A percentile compares a stretch with the other conserved stretches of the same genome.
phyloP scores from a whole-genome alignment of 2,113 vertebrate genomes.

The Notarius lentiginosus region DNA sequence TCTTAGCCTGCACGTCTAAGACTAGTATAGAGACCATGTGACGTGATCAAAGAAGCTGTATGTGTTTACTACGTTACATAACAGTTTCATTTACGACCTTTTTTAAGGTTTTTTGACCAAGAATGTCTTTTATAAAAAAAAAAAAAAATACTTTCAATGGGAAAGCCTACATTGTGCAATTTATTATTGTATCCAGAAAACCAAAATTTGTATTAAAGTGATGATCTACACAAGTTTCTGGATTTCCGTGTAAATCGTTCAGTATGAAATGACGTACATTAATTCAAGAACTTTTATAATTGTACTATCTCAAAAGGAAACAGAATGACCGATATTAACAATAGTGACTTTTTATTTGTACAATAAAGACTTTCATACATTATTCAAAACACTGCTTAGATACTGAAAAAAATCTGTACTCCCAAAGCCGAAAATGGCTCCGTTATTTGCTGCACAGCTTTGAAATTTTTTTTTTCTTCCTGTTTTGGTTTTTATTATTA shows the following conservation, averaged over 20 bases:
- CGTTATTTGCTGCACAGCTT: slow-evolving; percentile 89
- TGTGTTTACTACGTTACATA: not conserved
- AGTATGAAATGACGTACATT: not conserved
- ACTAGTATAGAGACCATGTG: not conserved
- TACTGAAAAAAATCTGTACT: slow-evolving; percentile 98
- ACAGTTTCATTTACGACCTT: not conserved
- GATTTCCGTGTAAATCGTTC: not conserved
- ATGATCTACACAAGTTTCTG: not conserved
- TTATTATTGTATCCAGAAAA: not conserved
- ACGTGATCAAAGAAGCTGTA: not conserved
- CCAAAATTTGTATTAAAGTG: not conserved
- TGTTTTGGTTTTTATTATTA: slow-evolving; percentile 81
- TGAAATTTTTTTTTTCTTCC: slow-evolving; percentile 70
- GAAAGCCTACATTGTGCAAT: not conserved
- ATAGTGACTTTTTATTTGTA: slow-evolving; percentile 99
- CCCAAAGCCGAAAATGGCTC: slow-evolving; percentile 98
- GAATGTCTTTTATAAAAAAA: not conserved
- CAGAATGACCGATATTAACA: slow-evolving; percentile 73
- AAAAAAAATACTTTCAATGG: not conserved
- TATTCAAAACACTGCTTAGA: slow-evolving; percentile 99
- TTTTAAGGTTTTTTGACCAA: not conserved
- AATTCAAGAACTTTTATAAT: not conserved
- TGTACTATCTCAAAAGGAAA: not conserved
- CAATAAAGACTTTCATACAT: slow-evolving; percentile 96
- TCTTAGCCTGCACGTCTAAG: not conserved